These are phyloP conservation scores for Drosophila rubida DNA, from an alignment of 2,888 invertebrate genomes.

Conservation along the genomic window DNA sequence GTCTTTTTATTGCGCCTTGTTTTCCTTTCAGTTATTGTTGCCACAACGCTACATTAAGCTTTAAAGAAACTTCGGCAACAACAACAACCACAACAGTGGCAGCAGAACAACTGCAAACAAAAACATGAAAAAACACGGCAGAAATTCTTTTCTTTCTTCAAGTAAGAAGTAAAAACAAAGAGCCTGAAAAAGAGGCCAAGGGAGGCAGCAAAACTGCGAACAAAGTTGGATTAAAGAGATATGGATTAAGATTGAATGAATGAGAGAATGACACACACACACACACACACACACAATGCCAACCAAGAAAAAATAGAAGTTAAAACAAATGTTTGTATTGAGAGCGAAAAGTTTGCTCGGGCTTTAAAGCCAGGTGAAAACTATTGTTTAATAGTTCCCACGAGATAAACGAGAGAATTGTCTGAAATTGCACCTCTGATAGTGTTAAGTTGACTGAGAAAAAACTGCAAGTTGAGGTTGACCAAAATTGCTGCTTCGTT, in stretches of 20 bases:
- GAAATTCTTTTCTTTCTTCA: slow-evolving; percentile 19
- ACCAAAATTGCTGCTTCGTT: too few species aligned
- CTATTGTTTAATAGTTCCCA: slow-evolving; percentile 2
- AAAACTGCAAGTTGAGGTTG: too few species aligned
- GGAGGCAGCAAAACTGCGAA: slow-evolving; percentile 6
- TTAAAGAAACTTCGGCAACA: slow-evolving; percentile 61
- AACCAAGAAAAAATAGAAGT: neutral
- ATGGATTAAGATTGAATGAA: slow-evolving; percentile 30
- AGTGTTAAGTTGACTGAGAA: too few species aligned
- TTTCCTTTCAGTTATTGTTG: slow-evolving; percentile 73
- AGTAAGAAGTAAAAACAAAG: slow-evolving; percentile 63
- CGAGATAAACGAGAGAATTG: neutral
- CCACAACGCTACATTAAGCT: slow-evolving; percentile 81
- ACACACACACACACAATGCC: too few species aligned
- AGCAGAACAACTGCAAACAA: slow-evolving; percentile 22
- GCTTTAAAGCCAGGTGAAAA: slow-evolving; percentile 16
- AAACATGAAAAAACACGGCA: slow-evolving; percentile 48
- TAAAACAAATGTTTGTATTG: neutral
- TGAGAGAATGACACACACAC: neutral
- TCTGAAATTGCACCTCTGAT: neutral
- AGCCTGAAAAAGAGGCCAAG: neutral
- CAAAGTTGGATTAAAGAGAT: slow-evolving; percentile 55
- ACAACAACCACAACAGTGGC: slow-evolving; percentile 14
- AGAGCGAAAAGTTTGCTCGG: slow-evolving; percentile 1
- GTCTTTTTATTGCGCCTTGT: slow-evolving; percentile 71